Evolutionary conservation across 1,140 invertebrate species (phyloP).

Genomic region (Drosophila lacertosa): DNA sequence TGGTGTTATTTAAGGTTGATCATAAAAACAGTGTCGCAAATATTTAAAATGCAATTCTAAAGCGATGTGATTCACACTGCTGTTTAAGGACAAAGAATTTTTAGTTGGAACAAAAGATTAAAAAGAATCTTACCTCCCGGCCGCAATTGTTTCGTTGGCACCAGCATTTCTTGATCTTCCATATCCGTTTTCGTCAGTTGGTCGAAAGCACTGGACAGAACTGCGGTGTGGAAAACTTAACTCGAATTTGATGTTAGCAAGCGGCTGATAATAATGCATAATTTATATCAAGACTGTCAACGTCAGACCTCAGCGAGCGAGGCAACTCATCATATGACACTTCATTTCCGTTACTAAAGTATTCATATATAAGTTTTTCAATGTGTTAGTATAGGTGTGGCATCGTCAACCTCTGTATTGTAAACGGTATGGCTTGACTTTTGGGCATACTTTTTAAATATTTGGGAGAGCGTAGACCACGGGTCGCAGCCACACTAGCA

Average conservation of each 20-base stretch:
- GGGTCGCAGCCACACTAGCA: background rate
- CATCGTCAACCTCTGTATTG: conserved; percentile 34
- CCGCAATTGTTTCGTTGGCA: conserved; percentile 62
- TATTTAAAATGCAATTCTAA: conserved; percentile 75
- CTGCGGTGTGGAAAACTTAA: conserved; percentile 66
- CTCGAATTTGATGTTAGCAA: conserved; percentile 74
- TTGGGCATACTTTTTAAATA: background rate
- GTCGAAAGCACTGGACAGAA: conserved; percentile 42
- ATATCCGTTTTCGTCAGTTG: conserved; percentile 49
- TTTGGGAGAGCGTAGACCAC: conserved; percentile 14
- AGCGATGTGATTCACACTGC: conserved; percentile 60
- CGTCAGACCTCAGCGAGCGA: conserved; percentile 15
- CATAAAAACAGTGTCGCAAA: conserved; percentile 52
- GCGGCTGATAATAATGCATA: conserved; percentile 75
- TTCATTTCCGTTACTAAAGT: conserved; percentile 16
- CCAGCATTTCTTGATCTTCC: conserved; percentile 51
- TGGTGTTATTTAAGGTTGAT: background rate
- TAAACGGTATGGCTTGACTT: background rate
- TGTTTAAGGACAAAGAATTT: conserved; percentile 9
- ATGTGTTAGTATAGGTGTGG: conserved; percentile 20
- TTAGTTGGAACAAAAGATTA: conserved; percentile 5
- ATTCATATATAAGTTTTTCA: background rate
- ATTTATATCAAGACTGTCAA: conserved; percentile 58
- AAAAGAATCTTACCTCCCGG: background rate
- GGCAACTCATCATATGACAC: conserved; percentile 64